Evolutionary conservation across 2,888 invertebrate genomes (phyloP).

Genomic region (Sisyra nigra): DNA sequence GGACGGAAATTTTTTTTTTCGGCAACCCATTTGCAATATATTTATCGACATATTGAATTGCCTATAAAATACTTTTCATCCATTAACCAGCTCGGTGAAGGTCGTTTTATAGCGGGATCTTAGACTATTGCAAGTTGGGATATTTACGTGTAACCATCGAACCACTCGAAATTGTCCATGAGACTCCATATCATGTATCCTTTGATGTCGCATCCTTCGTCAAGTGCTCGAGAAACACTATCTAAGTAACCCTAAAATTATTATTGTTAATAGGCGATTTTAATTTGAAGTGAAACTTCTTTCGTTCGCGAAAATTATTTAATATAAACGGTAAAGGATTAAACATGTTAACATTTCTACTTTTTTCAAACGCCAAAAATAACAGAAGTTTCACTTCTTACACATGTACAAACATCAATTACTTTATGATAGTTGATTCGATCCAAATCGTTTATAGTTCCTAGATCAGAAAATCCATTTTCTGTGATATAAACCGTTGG

Average conservation of each 20-base stretch:
- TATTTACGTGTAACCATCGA: slow-evolving; percentile 52
- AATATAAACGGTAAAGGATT: neutral
- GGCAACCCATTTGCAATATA: too few relatives aligned
- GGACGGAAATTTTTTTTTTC: too few relatives aligned
- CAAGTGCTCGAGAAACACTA: slow-evolving; percentile 26
- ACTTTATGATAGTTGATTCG: slow-evolving; percentile 34
- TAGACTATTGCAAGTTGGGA: too few relatives aligned
- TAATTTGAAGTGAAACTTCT: too few relatives aligned
- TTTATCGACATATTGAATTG: too few relatives aligned
- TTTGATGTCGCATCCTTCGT: slow-evolving; percentile 38
- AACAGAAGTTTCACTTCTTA: too few relatives aligned
- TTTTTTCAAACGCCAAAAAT: too few relatives aligned
- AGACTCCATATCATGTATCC: slow-evolving; percentile 66
- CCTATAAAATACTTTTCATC: too few relatives aligned
- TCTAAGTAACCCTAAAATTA: neutral
- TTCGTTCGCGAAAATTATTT: too few relatives aligned
- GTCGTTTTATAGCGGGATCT: too few relatives aligned
- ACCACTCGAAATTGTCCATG: slow-evolving; percentile 73
- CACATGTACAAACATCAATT: slow-evolving; percentile 10
- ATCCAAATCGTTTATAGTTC: slow-evolving; percentile 30
- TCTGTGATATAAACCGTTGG: slow-evolving; percentile 41
- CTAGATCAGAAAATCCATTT: slow-evolving; percentile 38
- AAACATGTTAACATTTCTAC: neutral
- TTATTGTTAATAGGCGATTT: neutral
- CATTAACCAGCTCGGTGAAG: too few relatives aligned